These are phyloP conservation scores for Saturnia japonica DNA, from an alignment of 2,888 invertebrate species.

Conservation along the genomic window DNA sequence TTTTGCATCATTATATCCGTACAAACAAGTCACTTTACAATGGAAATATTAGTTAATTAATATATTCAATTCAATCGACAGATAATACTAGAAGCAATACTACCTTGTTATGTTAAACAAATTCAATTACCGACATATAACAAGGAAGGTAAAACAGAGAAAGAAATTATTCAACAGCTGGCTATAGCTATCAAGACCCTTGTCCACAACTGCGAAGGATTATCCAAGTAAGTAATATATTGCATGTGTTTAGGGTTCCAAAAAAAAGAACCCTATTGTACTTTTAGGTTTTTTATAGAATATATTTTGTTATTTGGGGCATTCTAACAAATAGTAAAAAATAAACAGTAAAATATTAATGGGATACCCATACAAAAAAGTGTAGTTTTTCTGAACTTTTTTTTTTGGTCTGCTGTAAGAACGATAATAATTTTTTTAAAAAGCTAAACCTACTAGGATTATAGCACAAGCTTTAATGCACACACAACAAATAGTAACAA, in stretches of 20 bases:
- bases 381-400: no score
- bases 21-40: neutral
- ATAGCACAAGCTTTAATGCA: no score
- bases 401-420: no score
- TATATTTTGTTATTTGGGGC: no score
- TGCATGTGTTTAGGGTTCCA: neutral
- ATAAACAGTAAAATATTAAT: no score
- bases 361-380: no score
- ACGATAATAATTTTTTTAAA: no score
- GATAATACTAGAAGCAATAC: constrained; percentile 97
- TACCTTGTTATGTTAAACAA: constrained; percentile 97
- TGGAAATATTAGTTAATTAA: neutral
- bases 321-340: no score
- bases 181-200: constrained; percentile 97
- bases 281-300: no score
- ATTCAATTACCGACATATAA: constrained; percentile 94
- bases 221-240: constrained; percentile 88
- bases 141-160: constrained; percentile 95
- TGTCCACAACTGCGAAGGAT: constrained; percentile 97
- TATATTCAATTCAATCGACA: constrained; percentile 49
- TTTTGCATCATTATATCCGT: neutral
- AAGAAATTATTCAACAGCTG: constrained; percentile 94
- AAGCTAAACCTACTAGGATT: no score
- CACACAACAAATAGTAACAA: no score
- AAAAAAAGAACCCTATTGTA: no score